These are phyloP conservation scores for Sula dactylatra DNA, from an alignment of 2,113 vertebrate genomes.

Conservation along the genomic window DNA sequence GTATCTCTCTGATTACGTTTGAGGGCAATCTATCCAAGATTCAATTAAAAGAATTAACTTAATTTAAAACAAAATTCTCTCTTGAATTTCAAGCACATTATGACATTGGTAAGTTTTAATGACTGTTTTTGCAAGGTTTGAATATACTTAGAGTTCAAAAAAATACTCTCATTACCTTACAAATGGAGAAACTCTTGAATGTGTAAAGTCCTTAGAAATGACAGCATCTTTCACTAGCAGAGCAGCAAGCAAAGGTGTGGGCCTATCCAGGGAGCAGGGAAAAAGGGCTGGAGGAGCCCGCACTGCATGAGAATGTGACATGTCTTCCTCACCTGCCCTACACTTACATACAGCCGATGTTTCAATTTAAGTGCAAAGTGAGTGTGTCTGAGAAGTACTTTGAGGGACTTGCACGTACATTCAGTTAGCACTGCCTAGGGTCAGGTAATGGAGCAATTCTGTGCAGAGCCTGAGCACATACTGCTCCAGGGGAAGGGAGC, in stretches of 20 bases:
- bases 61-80: not conserved
- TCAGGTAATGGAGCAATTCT: not conserved
- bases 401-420: not conserved
- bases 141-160: not conserved
- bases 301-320: rapidly evolving
- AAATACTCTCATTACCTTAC: not conserved
- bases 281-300: not conserved
- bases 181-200: not conserved
- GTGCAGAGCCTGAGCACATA: not conserved
- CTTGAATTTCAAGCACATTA: not conserved
- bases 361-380: not conserved
- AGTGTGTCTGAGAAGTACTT: not conserved
- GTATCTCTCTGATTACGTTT: not conserved
- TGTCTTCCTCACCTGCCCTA: not conserved
- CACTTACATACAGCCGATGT: not conserved
- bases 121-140: not conserved
- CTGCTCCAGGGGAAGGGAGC: not conserved
- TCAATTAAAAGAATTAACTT: not conserved
- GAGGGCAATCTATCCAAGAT: not conserved
- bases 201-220: not conserved
- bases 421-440: not conserved
- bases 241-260: not conserved
- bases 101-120: not conserved
- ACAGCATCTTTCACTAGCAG: not conserved
- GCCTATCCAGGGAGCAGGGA: not conserved